Base-by-base conservation (phyloP, 2,888 invertebrate species). In the Alsophila aescularia region DNA sequence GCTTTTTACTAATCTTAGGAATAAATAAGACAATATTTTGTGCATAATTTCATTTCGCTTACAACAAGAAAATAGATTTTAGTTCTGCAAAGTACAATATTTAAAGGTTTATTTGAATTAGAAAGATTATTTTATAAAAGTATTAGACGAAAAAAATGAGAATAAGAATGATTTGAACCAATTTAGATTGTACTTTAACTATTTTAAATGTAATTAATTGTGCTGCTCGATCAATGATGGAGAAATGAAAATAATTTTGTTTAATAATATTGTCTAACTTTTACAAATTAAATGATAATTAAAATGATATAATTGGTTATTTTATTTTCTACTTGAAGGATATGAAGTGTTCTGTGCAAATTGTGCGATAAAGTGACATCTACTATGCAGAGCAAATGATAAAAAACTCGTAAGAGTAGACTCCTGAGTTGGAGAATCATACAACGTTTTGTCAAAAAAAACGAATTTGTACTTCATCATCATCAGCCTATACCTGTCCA, bases 191-290 rank as follows among this genome's bases (percentile, higher is more conserved):
- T 34, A 50, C 31, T 24, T 50, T 24, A 43, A 18, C 40, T 48
- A 34, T n/a, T 31, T 6, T 12, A n/a, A 24, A 24, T 29, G 59
- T 64, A 67, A 60, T 68, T 13, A 29, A n/a, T 29, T 29, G 21
- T 32, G 31, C 18, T 21, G 21, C 51, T 51, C 43, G 43, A 51
- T 31, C 29, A 31, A 37, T 37, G 24, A 39, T 32, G 40, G 45
- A 44, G 64, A 62, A 66, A 62, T 60, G n/a, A 68, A 67, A 65
- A 50, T 58, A 70, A 65, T 67, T 66, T 64, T 74, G 68, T 66
- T 67, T 71, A 72, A 64, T n/a, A 70, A 65, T 67, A 67, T 64
- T 74, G 68, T 66, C 68, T 71, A 72, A 64, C 62, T 57, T 52
- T 63, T 56, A 54, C 59, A 67, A 67, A 57, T n/a, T 62, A 44